Conservation (phyloP, 2,888 invertebrate genomes). For the Choristoneura rosaceana region DNA sequence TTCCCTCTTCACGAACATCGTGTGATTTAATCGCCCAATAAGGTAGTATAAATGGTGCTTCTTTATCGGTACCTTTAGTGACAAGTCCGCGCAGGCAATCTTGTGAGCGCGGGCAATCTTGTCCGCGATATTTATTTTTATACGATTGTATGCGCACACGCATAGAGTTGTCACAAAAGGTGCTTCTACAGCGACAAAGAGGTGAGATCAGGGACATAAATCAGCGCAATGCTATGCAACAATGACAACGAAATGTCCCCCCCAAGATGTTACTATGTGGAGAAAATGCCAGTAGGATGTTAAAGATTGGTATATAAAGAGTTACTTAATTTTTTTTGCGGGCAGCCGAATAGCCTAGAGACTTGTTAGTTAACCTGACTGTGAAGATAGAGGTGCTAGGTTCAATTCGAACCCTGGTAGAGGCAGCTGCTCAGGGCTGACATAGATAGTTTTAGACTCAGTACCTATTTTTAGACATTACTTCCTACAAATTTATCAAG, state of each 20-base stretch:
- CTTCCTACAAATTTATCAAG: too few relatives aligned
- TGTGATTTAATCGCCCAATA: too few relatives aligned
- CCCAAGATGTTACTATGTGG: conserved; percentile 4
- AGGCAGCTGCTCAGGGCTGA: too few relatives aligned
- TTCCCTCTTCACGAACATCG: too few relatives aligned
- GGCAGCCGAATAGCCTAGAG: too few relatives aligned
- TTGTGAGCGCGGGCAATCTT: neutral
- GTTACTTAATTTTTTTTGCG: too few relatives aligned
- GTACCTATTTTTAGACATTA: too few relatives aligned
- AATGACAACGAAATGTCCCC: conserved; percentile 26
- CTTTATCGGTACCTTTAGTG: neutral
- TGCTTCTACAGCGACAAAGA: conserved; percentile 21
- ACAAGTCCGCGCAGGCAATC: neutral
- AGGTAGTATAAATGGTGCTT: neutral
- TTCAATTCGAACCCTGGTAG: too few relatives aligned
- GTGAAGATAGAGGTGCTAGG: too few relatives aligned
- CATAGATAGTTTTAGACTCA: too few relatives aligned
- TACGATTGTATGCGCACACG: conserved; percentile 2
- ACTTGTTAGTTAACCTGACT: too few relatives aligned
- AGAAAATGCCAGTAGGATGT: conserved; percentile 13
- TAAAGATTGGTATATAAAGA: conserved; percentile 1
- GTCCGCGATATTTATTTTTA: conserved; percentile 23
- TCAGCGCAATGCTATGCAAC: conserved; percentile 33
- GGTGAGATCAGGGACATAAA: conserved; percentile 29
- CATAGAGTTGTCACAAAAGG: conserved; percentile 40